phyloP scores from a whole-genome alignment of 1,140 invertebrate genomes.

The Neuroterus valhalla region DNA sequence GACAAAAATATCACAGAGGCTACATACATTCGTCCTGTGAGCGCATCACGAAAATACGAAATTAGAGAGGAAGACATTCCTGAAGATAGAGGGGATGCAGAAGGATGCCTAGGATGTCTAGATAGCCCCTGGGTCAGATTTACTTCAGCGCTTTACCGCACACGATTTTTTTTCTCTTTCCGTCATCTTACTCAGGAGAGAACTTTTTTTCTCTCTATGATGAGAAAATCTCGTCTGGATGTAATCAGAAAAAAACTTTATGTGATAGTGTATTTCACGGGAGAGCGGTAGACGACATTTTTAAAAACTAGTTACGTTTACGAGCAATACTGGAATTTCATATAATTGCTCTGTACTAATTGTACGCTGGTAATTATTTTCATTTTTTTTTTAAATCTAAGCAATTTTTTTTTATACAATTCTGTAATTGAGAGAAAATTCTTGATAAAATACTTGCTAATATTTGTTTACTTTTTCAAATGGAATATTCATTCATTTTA shows the following conservation, averaged over 20 bases:
- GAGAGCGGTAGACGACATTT: not conserved
- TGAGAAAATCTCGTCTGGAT: constrained; percentile 7
- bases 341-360: too few species aligned
- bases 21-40: not conserved
- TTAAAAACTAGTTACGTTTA: not conserved
- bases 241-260: not conserved
- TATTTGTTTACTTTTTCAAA: too few species aligned
- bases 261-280: not conserved
- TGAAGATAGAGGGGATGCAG: not conserved
- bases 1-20: not conserved
- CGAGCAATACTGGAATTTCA: not conserved
- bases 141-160: not conserved
- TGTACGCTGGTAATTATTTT: too few species aligned
- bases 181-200: not conserved
- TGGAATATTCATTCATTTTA: not conserved
- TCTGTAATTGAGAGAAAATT: too few species aligned
- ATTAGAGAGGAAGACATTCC: constrained; percentile 4
- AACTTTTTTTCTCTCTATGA: not conserved
- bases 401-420: too few species aligned
- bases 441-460: too few species aligned
- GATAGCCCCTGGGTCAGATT: constrained; percentile 5
- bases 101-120: not conserved
- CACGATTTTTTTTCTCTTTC: not conserved
- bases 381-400: too few species aligned
- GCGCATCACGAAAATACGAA: not conserved